Percentiles rank a stretch among this genome's conserved stretches.
Conservation (phyloP, 1,140 invertebrate genomes). For the Telenomus remus region DNA sequence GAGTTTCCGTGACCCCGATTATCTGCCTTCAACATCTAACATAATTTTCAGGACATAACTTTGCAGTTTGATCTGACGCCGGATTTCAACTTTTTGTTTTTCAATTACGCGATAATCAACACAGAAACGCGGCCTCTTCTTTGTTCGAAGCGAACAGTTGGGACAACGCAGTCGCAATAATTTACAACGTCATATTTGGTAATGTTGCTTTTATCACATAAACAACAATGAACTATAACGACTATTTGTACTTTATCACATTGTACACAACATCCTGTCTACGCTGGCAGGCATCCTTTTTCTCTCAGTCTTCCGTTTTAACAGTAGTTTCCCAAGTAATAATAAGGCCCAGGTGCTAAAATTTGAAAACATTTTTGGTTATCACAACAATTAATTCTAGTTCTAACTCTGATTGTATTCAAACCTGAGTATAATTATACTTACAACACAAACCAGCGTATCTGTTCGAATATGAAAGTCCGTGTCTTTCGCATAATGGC, state of each 20-base stretch:
- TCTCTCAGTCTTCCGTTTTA: conserved; percentile 59
- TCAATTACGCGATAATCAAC: conserved; percentile 35
- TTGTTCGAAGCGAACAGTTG: not conserved
- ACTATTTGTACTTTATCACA: conserved; percentile 13
- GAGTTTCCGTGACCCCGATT: conserved; percentile 52
- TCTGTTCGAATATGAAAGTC: conserved; percentile 81
- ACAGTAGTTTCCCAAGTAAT: conserved; percentile 66
- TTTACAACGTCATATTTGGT: not conserved
- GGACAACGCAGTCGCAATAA: not conserved
- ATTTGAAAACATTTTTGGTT: conserved; percentile 16
- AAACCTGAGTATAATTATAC: no score
- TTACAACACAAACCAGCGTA: conserved; percentile 87
- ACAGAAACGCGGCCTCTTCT: not conserved
- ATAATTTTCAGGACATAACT: conserved; percentile 52
- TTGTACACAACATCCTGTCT: no score
- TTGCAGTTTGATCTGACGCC: conserved; percentile 23
- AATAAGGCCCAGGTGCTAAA: conserved; percentile 62
- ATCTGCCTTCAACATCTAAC: conserved; percentile 51
- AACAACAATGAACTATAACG: conserved; percentile 10
- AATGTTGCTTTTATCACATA: not conserved
- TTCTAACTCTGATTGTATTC: no score
- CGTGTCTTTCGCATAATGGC: conserved; percentile 82
- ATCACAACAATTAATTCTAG: no score
- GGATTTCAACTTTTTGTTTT: conserved; percentile 37
- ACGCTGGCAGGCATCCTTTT: no score